Percentiles rank a stretch among this genome's conserved stretches.
Evolutionary conservation across 35 echinoderm and acorn worm species (phyloP).

Genomic region (Heliocidaris tuberculata): DNA sequence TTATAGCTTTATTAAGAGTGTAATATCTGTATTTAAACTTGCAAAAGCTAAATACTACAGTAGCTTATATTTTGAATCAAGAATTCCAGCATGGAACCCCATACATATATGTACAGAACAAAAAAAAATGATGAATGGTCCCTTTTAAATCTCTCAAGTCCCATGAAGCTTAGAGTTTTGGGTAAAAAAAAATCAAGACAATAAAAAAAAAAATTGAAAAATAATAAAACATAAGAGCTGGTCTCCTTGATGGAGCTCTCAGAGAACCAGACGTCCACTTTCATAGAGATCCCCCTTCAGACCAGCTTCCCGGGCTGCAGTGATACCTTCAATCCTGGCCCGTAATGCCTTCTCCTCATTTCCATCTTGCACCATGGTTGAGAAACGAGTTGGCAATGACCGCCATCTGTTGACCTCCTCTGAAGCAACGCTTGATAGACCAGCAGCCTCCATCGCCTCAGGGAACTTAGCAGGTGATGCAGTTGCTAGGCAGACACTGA

Average conservation of each 20-base stretch:
- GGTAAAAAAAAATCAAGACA: too few relatives aligned
- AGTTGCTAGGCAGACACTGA: conserved; percentile 62
- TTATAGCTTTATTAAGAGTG: too few relatives aligned
- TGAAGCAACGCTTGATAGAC: conserved; percentile 46
- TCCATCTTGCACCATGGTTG: conserved; percentile 35
- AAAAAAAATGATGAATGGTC: too few relatives aligned
- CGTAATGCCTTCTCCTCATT: conserved; percentile 73
- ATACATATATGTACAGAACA: too few relatives aligned
- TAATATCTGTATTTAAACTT: too few relatives aligned
- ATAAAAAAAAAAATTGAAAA: too few relatives aligned
- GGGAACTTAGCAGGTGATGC: conserved; percentile 90
- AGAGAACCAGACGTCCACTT: conserved; percentile 17
- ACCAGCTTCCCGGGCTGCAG: conserved; percentile 36
- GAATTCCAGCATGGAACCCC: too few relatives aligned
- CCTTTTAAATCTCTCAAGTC: too few relatives aligned
- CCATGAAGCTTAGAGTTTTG: too few relatives aligned
- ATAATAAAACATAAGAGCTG: too few relatives aligned
- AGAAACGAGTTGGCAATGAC: conserved; percentile 56
- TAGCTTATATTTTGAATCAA: too few relatives aligned
- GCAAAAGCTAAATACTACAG: too few relatives aligned
- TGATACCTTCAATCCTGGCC: conserved; percentile 62
- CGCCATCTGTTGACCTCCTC: conserved; percentile 43
- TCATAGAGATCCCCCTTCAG: conserved; percentile 16
- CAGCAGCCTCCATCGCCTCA: conserved; percentile 70
- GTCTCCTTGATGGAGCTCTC: neutral